Evolutionary conservation across 2,797 vertebrate genomes (phyloP).

Genomic region (Thunnus albacares): DNA sequence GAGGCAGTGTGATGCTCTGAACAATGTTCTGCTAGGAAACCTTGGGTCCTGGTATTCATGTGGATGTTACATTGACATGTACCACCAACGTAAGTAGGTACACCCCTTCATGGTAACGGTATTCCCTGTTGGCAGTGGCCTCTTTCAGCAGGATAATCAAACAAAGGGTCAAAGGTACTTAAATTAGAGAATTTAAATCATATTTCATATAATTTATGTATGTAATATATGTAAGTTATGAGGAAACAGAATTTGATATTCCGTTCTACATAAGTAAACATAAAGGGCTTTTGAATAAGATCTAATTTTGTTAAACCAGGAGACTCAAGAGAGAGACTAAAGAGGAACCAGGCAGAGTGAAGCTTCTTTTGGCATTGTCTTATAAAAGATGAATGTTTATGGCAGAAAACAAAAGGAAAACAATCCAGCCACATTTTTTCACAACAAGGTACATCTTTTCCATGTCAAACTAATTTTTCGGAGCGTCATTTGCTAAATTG

Average conservation of each 20-base stretch:
- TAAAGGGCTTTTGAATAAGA: background rate
- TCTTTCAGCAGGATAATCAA: no score
- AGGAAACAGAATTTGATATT: no score
- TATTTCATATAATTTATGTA: background rate
- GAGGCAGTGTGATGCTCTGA: no score
- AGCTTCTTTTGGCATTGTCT: background rate
- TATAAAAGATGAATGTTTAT: background rate
- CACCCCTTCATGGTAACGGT: no score
- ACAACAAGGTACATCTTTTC: background rate
- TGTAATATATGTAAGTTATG: no score
- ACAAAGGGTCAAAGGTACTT: no score
- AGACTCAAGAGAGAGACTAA: background rate
- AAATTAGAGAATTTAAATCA: background rate
- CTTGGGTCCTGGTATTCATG: no score
- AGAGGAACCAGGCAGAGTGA: background rate
- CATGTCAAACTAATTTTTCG: conserved; percentile 43
- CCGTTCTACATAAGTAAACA: no score
- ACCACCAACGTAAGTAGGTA: no score
- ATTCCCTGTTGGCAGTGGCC: no score
- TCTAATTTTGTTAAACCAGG: background rate
- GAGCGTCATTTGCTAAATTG: conserved; percentile 78
- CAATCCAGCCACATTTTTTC: background rate
- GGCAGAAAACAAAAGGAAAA: background rate
- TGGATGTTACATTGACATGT: no score
- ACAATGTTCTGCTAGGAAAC: no score